Evolutionary conservation across 2,113 vertebrate genomes (phyloP), one percentile per base, ranked within the genome.

Genomic region (Myodes glareolus): DNA sequence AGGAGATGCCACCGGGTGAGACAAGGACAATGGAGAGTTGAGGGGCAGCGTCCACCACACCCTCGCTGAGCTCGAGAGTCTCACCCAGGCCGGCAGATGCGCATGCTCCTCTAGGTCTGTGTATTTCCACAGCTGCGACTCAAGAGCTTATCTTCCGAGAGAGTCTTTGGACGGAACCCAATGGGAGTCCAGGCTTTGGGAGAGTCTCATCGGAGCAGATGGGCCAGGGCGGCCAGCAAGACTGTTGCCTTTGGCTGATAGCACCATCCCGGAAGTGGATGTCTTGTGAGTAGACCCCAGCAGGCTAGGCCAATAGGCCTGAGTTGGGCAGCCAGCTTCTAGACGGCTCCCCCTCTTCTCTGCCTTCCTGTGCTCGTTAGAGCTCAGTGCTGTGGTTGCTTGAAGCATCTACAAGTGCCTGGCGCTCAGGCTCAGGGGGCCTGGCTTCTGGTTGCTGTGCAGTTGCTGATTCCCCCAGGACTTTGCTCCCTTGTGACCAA

Each of bases 201-300:
- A 95, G 90, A 97, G 93, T 97, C 97, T 97, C 98, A 97, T 88
- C 90, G 25, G 87, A 94, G 90, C 97, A 96, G 97, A 96, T 96
- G 97, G 95, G 84, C 94, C 90, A 23, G 90, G 47, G 88, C 93
- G 63, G 93, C 94, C 97, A 92, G 92, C 85, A 52, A 73, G 68
- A 93, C 95, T 96, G 96, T 97, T 97, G 97, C 98, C 97, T 97
- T 98, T 97, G 98, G 98, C 98, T 10, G 73, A 55, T 68, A 93
- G 58, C 88, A 45, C 47, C 36, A 7, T 55, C 84, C 94, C 82
- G 94, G 84, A 39, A 81, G 92, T 67, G 91, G 8, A 78, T 3
- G 7, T 78, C 96, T 78, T 90, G 77, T 95, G 90, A 96, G 81
- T 13, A 33, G 85, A 55, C 45, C 91, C 91, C 94, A 73, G 95